phyloP scores from a whole-genome alignment of 2,797 vertebrate species.

The Cossypha caffra region DNA sequence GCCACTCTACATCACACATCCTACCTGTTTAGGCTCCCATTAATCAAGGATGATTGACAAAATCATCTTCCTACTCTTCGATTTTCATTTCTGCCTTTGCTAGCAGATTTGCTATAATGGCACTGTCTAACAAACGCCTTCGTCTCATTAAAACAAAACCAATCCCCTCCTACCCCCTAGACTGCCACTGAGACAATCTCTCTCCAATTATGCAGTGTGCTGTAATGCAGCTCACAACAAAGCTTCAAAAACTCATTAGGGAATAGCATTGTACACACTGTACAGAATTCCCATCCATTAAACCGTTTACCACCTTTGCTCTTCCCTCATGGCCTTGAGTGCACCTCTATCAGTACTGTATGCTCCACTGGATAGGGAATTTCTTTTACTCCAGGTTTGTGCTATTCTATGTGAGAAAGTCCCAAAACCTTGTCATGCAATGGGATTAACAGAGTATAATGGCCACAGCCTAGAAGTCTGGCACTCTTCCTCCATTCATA shows the following conservation, averaged over 20 bases:
- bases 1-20: not conserved
- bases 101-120: not conserved
- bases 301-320: not conserved
- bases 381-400: not conserved
- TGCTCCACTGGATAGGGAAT: not conserved
- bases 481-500: not conserved
- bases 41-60: not conserved
- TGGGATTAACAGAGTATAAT: not conserved
- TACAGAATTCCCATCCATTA: not conserved
- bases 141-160: not conserved
- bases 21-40: not conserved
- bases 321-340: not conserved
- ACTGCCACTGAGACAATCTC: not conserved
- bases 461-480: not conserved
- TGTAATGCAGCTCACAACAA: not conserved
- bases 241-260: not conserved
- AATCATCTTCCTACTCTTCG: not conserved
- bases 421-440: not conserved
- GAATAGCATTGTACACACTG: not conserved
- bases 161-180: accelerated
- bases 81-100: not conserved
- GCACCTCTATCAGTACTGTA: not conserved
- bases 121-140: not conserved
- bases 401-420: not conserved
- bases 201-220: not conserved